Evolutionary conservation across 2,113 vertebrate genomes (phyloP).

Genomic region (Salvelinus fontinalis): DNA sequence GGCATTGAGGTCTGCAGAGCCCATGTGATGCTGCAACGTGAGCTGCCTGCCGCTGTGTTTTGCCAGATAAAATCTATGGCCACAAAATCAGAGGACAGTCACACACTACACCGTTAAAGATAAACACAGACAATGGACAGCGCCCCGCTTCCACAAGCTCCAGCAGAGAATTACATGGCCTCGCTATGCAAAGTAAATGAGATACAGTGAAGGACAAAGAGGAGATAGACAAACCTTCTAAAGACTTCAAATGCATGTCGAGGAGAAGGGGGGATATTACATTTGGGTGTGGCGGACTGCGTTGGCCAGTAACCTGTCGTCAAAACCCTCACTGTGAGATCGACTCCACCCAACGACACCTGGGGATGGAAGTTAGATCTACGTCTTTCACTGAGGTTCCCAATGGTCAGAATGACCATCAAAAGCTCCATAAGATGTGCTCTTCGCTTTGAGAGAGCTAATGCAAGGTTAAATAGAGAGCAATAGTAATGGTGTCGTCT

Average conservation of each 20-base stretch:
- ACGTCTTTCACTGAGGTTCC: too few species aligned
- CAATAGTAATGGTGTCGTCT: too few species aligned
- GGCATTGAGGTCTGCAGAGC: conserved; percentile 97
- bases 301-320: conserved; percentile 99
- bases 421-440: not conserved
- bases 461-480: too few species aligned
- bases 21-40: conserved; percentile 98
- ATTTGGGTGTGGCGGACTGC: conserved; percentile 98
- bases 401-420: not conserved
- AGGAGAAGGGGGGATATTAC: conserved; percentile 96
- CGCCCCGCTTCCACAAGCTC: not conserved
- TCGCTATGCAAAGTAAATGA: not conserved
- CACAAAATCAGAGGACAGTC: not conserved
- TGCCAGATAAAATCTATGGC: conserved; percentile 93
- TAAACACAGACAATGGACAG: not conserved
- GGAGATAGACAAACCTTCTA: conserved; percentile 81
- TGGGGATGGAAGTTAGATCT: conserved; percentile 40
- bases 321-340: conserved; percentile 95
- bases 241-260: conserved; percentile 98
- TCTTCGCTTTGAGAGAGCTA: too few species aligned
- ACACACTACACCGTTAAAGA: too few species aligned
- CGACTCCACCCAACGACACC: conserved; percentile 95
- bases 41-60: conserved; percentile 98
- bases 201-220: not conserved
- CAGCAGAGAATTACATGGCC: not conserved